Evolutionary conservation across 2,797 vertebrate species (phyloP).

Genomic region (Sebastes wilsoni): DNA sequence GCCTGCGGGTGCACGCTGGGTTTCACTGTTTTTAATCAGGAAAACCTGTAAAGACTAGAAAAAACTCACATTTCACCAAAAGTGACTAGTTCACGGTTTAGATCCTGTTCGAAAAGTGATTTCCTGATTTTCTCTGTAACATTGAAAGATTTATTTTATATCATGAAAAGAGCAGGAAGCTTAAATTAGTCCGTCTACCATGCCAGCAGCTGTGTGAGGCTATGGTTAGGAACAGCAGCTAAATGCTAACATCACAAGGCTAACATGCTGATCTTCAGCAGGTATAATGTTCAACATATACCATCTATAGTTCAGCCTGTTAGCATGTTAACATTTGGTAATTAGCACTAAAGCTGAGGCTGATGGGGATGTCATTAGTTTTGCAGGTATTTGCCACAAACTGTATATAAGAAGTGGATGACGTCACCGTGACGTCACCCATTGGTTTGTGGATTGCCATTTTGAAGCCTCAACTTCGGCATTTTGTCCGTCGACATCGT

Average conservation of each 20-base stretch:
- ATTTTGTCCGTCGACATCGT: too few relatives aligned
- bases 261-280: not conserved
- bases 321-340: not conserved
- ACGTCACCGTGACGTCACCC: too few relatives aligned
- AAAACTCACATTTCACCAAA: not conserved
- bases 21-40: not conserved
- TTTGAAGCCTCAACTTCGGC: too few relatives aligned
- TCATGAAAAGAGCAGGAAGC: not conserved
- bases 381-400: too few relatives aligned
- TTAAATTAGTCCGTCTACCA: not conserved
- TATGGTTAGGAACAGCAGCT: not conserved
- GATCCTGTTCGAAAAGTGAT: not conserved
- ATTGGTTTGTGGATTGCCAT: too few relatives aligned
- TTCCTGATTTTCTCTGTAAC: not conserved
- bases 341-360: not conserved
- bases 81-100: not conserved
- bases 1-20: not conserved
- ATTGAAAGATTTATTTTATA: not conserved
- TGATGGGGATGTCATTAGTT: not conserved
- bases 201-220: not conserved
- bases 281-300: not conserved
- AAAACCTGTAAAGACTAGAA: slow-evolving; percentile 3
- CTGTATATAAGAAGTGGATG: too few relatives aligned
- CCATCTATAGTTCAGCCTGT: not conserved
- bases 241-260: not conserved